A percentile compares a stretch with the other conserved stretches of the same genome.
Evolutionary conservation across 2,113 vertebrate genomes (phyloP).

Genomic region (Gymnogyps californianus): DNA sequence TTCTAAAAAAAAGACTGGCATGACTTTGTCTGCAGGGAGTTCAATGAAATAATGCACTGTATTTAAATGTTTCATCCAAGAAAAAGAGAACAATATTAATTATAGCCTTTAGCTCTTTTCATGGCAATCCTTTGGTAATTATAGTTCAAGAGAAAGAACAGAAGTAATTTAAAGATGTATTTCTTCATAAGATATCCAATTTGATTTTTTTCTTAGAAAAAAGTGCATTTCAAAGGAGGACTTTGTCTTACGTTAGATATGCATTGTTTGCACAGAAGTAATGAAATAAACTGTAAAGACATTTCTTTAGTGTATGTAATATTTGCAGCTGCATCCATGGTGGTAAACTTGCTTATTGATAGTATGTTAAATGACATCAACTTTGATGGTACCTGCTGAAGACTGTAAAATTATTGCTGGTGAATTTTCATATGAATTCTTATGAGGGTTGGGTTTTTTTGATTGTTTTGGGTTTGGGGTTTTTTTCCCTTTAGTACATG

Average conservation of each 20-base stretch:
- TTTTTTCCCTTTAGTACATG: background rate
- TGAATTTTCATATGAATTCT: background rate
- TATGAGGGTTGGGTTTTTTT: background rate
- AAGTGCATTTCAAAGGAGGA: background rate
- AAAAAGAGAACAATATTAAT: constrained; percentile 65
- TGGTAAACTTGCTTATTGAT: background rate
- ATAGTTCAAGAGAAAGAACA: constrained; percentile 58
- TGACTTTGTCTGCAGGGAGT: constrained; percentile 38
- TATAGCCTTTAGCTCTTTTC: constrained; percentile 58
- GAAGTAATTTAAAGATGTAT: constrained; percentile 49
- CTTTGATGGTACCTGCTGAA: background rate
- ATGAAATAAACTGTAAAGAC: background rate
- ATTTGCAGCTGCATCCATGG: background rate
- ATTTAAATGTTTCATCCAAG: constrained; percentile 55
- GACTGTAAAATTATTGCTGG: background rate
- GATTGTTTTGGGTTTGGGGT: fast-evolving
- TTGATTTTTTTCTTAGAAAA: background rate
- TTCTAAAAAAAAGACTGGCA: constrained; percentile 40
- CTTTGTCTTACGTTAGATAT: background rate
- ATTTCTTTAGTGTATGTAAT: background rate
- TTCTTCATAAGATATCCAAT: background rate
- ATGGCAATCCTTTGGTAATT: constrained; percentile 58
- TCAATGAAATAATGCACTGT: constrained; percentile 39
- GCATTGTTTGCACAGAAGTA: background rate
- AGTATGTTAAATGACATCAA: background rate